Conservation (phyloP, 1,140 invertebrate species). For the Cephus cinctus region DNA sequence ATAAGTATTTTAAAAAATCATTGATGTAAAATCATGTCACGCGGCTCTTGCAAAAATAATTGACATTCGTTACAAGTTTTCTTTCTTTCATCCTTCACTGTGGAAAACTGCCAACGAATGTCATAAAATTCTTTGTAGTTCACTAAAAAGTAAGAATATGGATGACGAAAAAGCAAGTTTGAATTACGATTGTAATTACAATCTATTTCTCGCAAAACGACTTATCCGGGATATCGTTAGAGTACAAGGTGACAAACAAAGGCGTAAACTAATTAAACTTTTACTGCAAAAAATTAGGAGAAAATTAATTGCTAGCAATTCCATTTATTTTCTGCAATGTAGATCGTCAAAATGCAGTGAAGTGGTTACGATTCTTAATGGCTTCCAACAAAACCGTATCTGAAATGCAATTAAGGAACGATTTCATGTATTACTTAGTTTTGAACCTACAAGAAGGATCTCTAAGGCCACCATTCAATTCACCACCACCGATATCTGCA, state of each 20-base stretch:
- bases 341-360: constrained; percentile 40
- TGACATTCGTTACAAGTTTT: no score
- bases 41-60: neutral
- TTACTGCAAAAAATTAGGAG: neutral
- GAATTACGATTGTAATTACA: constrained; percentile 37
- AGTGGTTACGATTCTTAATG: constrained; percentile 54
- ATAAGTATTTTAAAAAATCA: neutral
- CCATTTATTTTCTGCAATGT: constrained; percentile 8
- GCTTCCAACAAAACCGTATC: constrained; percentile 40
- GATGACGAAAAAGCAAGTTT: constrained; percentile 26
- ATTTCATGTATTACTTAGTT: constrained; percentile 56
- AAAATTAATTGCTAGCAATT: neutral
- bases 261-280: neutral
- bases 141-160: no score
- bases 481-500: constrained; percentile 41
- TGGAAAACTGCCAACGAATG: neutral
- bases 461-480: constrained; percentile 48
- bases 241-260: constrained; percentile 12
- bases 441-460: constrained; percentile 48
- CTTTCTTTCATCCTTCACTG: no score
- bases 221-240: constrained; percentile 15
- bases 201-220: constrained; percentile 29
- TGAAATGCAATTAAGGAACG: constrained; percentile 56
- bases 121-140: neutral
- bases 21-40: neutral